Evolutionary conservation across 2,888 invertebrate genomes (phyloP), one percentile per base, ranked within the genome.

Genomic region (Polietes domitor): DNA sequence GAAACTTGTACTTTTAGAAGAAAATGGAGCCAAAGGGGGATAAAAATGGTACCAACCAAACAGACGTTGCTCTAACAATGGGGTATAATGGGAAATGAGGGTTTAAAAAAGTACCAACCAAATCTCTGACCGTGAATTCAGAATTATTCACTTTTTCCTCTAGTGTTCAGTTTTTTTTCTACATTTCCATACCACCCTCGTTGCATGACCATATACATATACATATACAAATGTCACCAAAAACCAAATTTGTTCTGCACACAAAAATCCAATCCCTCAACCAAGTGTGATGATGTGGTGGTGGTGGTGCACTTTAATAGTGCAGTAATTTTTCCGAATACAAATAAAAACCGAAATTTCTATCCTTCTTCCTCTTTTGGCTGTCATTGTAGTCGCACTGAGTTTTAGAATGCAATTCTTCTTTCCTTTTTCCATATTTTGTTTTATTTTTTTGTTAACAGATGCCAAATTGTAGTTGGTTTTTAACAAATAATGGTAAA

Each of bases 401-500:
- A 61, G 28, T 37, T 55, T 17, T 70, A 71, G 68, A 72, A 83
- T 80, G 83, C 74, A 83, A 75, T 83, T 75, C 74, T 77, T 41
- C 72, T n/a, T n/a, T n/a, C n/a, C n/a, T n/a, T n/a, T 24, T 19
- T 24, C 26, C 17, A 1, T 24, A n/a, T 53, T 65, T 74, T 41
- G 32, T 37, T 28, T 26, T 63, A 47, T 26, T 43, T 19, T 68
- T 80, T 80, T 80, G 77, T 80, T 76, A 78, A 78, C 83, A 84
- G 80, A 81, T 84, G 80, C 76, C 75, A 76, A 80, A 84, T 61
- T 78, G 78, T 68, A 68, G 78, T 78, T 73, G 84, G 72, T 80
- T 78, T 68, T 72, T 50, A 76, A 84, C 77, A 84, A 83, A 80
- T 77, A 75, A 75, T 75, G 58, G 74, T 63, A 75, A 58, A 78